Evolutionary conservation across 1,140 invertebrate genomes (phyloP), one percentile per base, ranked within the genome.

Genomic region (Pseudachorutes palmiensis): DNA sequence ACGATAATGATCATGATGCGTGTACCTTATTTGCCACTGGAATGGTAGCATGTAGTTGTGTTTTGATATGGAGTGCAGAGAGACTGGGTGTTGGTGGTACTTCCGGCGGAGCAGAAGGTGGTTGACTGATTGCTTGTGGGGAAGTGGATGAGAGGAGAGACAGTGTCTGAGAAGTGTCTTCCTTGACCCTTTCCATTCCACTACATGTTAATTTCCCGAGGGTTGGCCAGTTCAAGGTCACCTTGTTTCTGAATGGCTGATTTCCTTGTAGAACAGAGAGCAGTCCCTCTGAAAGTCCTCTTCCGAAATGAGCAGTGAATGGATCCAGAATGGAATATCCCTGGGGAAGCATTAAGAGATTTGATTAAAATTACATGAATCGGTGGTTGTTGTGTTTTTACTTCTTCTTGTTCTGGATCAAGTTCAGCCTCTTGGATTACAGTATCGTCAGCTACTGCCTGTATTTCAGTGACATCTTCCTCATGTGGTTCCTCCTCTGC

Each of bases 241-340:
- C 70, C 22, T 72, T 66, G 2, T 45, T 59, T 30, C 59, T 61
- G 57, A 74, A 76, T 45, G 68, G 68, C 31, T 69, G 62, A 5
- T 22, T 36, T 2, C 26, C 28, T 2, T 5, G n/a, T 14, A 71
- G 77, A 68, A 82, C 76, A 12, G 75, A 69, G 55, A 85, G 78
- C 24, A 87, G 68, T 55, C 81, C 80, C 70, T 85, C 81, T 69
- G 80, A 78, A 49, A 89, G 77, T 73, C 88, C 85, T 79, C 84
- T 80, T 64, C 79, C 78, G 1, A 87, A 74, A 77, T 88, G 87
- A 75, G 82, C 80, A 14, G 80, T 79, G 77, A 88, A 88, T 9
- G 85, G 83, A 80, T 88, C 86, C 57, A n/a, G 68, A 67, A 73
- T n/a, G n/a, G n/a, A n/a, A n/a, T n/a, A n/a, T n/a, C n/a, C n/a